Conservation (phyloP, 2,888 invertebrate genomes). For the Thereva nobilitata region DNA sequence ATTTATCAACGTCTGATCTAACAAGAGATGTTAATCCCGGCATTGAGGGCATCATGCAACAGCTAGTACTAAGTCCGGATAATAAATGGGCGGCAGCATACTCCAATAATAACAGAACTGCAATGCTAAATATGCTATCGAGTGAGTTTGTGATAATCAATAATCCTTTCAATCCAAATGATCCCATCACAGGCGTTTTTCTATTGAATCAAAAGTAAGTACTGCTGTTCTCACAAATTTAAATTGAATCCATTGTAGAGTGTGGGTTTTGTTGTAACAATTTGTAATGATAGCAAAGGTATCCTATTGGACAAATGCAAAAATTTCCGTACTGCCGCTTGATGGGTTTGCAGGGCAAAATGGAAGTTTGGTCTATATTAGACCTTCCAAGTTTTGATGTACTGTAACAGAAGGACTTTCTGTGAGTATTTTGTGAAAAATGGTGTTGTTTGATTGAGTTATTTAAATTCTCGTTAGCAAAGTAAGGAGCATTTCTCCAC, state of each 20-base stretch:
- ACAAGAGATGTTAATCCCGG: constrained; percentile 91
- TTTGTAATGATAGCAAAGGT: too few relatives aligned
- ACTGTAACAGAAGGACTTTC: too few relatives aligned
- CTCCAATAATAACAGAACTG: constrained; percentile 95
- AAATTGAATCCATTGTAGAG: background rate
- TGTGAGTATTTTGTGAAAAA: too few relatives aligned
- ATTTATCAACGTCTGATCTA: constrained; percentile 92
- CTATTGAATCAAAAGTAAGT: constrained; percentile 66
- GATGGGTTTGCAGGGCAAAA: too few relatives aligned
- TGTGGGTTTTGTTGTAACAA: too few relatives aligned
- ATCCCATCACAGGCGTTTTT: constrained; percentile 66
- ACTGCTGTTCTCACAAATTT: background rate
- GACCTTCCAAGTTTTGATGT: too few relatives aligned
- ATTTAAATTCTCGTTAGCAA: too few relatives aligned
- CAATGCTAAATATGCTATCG: constrained; percentile 88
- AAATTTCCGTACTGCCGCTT: too few relatives aligned
- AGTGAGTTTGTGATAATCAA: constrained; percentile 89
- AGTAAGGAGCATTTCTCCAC: too few relatives aligned
- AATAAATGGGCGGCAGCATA: constrained; percentile 95
- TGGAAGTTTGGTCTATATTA: too few relatives aligned
- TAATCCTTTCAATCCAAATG: constrained; percentile 75
- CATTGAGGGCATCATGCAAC: constrained; percentile 95
- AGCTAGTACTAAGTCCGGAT: constrained; percentile 87
- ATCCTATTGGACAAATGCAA: too few relatives aligned
- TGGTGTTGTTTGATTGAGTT: too few relatives aligned